Evolutionary conservation across 2,113 vertebrate species (phyloP).

Genomic region (Myanophis thanlyinensis): DNA sequence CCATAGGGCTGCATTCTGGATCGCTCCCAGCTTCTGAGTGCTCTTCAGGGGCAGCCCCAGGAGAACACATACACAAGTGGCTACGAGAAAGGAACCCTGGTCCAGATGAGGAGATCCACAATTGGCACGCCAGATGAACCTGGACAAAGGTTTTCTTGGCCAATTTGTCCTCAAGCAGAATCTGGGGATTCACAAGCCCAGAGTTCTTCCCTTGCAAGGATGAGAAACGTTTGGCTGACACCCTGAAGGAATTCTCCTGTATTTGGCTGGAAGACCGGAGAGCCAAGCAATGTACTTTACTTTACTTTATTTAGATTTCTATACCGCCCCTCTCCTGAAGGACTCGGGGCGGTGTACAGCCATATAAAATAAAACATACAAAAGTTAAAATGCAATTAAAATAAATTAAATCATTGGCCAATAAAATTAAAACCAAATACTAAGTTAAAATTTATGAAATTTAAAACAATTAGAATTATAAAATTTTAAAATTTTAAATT

Average conservation of each 20-base stretch:
- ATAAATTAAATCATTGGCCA: too few species aligned
- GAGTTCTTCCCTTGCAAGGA: not conserved
- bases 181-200: not conserved
- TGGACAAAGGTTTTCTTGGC: not conserved
- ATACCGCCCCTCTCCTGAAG: too few species aligned
- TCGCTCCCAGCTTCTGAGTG: not conserved
- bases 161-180: not conserved
- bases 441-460: too few species aligned
- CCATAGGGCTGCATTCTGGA: not conserved
- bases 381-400: too few species aligned
- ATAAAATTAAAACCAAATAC: too few species aligned
- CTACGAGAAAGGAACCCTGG: not conserved
- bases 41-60: not conserved
- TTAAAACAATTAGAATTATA: too few species aligned
- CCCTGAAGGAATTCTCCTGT: not conserved
- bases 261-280: too few species aligned
- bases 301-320: too few species aligned
- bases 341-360: too few species aligned
- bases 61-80: not conserved
- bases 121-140: not conserved
- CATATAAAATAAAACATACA: too few species aligned
- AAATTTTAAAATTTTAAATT: too few species aligned
- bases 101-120: not conserved
- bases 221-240: too few species aligned
- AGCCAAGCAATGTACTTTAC: not conserved